Base-by-base conservation (phyloP, 2,113 vertebrate species). In the Scomber colias region DNA sequence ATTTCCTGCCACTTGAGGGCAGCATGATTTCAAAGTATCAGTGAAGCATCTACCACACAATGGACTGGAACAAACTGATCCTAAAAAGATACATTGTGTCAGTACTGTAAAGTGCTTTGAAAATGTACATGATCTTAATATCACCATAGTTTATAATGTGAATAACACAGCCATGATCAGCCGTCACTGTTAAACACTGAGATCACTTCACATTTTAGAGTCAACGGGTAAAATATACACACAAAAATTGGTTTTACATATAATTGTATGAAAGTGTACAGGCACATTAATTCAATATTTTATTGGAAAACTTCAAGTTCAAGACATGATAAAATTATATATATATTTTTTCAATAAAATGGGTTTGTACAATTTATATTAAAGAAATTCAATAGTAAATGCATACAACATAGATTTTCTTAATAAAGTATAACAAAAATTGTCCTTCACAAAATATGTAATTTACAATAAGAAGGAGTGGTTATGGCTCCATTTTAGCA, bases 1-100 rank as follows among this genome's bases (percentile, higher is more conserved):
- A 70, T 57, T 21, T 17, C 21, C 0, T 3, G 5, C 64, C 92
- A 90, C 82, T 63, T 21, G 91, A 80, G 87, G 88, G 88, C 69
- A 90, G 84, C 73, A 89, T 27, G 13, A 31, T 16, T 11, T 72
- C 60, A 85, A 14, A 75, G 48, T 14, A 27, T 3, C 11, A 64
- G 15, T 7, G 30, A 44, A 16, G 19, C 0, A 0, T n/a, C 11
- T 0, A 3, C 24, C 8, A 51, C 24, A 0, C 30, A 71, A 7
- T 3, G 14, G 5, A 53, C 14, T 6, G 7, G 12, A 45, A 7
- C 7, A 44, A 24, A 35, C 15, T 40, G 35, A 40, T 40, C 35
- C 9, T 35, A 5, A 3, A 35, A 5, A 35, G 7, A 35, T 5
- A 40, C 35, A 40, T 40, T 40, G 35, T 40, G 35, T 40, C 6